A percentile compares a stretch with the other conserved stretches of the same genome.
These are phyloP conservation scores for Platalea minor DNA, from an alignment of 2,797 vertebrate genomes.

Conservation along the genomic window DNA sequence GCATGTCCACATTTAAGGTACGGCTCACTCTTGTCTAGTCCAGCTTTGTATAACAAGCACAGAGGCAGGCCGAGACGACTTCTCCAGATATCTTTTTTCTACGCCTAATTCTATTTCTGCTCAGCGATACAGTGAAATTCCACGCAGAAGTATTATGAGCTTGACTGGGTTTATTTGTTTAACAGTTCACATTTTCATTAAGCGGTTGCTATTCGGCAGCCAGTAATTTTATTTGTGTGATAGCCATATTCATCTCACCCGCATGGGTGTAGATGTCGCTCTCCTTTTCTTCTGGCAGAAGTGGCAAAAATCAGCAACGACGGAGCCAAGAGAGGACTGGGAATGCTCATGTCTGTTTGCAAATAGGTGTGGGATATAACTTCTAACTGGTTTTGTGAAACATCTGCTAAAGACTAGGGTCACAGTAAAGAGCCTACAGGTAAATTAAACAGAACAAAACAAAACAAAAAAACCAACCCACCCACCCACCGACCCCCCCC, in stretches of 20 bases:
- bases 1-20: neutral
- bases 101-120: conserved; percentile 53
- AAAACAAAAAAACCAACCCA: neutral
- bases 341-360: neutral
- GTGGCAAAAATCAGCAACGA: neutral
- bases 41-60: neutral
- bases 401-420: neutral
- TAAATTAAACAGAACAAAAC: neutral
- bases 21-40: neutral
- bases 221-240: conserved; percentile 68
- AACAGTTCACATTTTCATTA: conserved; percentile 73
- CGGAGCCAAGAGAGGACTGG: neutral
- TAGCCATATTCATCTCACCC: conserved; percentile 52
- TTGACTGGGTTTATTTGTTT: conserved; percentile 70
- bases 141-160: conserved; percentile 57
- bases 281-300: conserved; percentile 6
- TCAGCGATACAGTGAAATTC: conserved; percentile 60
- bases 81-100: neutral
- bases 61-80: neutral
- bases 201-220: conserved; percentile 57
- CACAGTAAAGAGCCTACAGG: neutral
- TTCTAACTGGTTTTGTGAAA: neutral
- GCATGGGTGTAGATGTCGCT: neutral
- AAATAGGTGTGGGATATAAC: neutral
- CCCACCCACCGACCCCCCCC: too few species aligned